Base-by-base conservation (phyloP, 2,797 vertebrate species). In the Macrochelys suwanniensis region DNA sequence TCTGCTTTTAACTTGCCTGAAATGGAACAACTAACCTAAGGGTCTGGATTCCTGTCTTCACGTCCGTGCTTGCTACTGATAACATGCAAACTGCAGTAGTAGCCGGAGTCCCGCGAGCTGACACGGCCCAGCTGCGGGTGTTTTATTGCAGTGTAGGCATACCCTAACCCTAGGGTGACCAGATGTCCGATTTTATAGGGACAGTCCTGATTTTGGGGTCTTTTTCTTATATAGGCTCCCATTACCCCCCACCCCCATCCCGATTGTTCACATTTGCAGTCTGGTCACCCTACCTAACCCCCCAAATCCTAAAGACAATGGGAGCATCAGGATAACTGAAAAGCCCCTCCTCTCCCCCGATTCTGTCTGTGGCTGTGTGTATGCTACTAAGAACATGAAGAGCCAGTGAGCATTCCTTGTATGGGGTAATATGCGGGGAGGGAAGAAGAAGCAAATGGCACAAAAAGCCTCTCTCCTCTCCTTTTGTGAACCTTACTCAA, bases 11-110 rank as follows among this genome's bases (percentile, higher is more conserved):
- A 86, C 79, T 54, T 82, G 23, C 92, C 25, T 57, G 33, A 93
- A 84, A 42, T 26, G n/a, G n/a, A 89, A 88, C n/a, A 96, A 91
- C 47, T 85, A 92, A 56, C 53, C 3, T 80, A 49, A 82, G 87
- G 76, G 42, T 19, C 87, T 71, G 7, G 65, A 16, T 45, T 78
- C 65, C 54, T 1, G 2, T 19, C 6, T 87, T 88, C 50, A 86
- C 61, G 47, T 4, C 56, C 82, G 15, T 51, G 89, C 56, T 78
- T 11, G 3, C 1, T 77, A 13, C 5, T 87, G 56, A 19, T 82
- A 37, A 54, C 23, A 56, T 26, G 12, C 51, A 56, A n/a, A 4
- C 11, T 54, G n/a, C 54, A 37, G n/a, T 17, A 37, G 19, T 37
- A 37, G 33, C 17, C 65, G 11, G 17, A 37, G 65, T 37, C 33